Conservation (phyloP, 2,113 vertebrate species). For the Numenius arquata region DNA sequence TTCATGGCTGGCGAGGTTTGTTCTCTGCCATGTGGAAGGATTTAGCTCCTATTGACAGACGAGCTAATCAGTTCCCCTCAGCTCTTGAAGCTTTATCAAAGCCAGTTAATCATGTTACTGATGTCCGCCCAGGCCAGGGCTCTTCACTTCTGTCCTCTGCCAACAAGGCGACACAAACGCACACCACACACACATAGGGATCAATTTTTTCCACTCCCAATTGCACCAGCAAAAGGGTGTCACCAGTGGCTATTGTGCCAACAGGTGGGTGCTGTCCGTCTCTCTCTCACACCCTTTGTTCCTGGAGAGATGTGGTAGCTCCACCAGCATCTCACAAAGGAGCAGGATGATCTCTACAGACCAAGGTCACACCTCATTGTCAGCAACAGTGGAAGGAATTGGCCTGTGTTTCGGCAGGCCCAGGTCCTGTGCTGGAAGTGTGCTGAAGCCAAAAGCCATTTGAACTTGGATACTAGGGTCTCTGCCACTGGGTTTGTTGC, state of each 20-base stretch:
- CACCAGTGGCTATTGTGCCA: not conserved
- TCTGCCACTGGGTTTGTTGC: not conserved
- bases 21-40: not conserved
- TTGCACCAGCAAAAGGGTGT: not conserved
- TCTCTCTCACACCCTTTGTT: not conserved
- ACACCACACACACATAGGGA: not conserved
- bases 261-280: not conserved
- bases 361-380: not conserved
- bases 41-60: constrained; percentile 19
- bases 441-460: not conserved
- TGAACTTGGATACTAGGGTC: not conserved
- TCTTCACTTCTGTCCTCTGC: not conserved
- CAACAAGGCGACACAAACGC: not conserved
- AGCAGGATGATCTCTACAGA: not conserved
- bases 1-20: not conserved
- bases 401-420: not conserved
- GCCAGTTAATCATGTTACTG: constrained; percentile 31
- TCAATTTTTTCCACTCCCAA: not conserved
- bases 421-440: not conserved
- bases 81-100: constrained; percentile 38
- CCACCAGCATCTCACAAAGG: not conserved
- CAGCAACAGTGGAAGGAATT: not conserved
- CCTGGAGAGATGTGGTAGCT: not conserved
- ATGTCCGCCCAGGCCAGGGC: not conserved
- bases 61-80: constrained; percentile 22